phyloP scores from a whole-genome alignment of 2,113 vertebrate species.

The Stictonetta naevosa region DNA sequence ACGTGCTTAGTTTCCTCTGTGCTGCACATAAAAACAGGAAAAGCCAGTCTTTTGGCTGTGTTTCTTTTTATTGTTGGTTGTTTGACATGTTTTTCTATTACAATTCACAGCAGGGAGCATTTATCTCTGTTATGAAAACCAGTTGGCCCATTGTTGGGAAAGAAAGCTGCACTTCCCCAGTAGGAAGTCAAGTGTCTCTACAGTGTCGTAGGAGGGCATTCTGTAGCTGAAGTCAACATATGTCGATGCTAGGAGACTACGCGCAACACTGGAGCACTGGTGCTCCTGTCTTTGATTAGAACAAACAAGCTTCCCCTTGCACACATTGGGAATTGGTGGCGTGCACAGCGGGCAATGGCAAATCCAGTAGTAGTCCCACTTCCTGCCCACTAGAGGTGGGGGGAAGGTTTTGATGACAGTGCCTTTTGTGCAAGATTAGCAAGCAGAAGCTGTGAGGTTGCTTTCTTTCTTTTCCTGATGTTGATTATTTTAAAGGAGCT shows the following conservation, averaged over 20 bases:
- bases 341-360: not conserved
- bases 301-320: not conserved
- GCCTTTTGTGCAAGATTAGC: not conserved
- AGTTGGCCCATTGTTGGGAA: constrained; percentile 64
- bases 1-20: constrained; percentile 47
- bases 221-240: not conserved
- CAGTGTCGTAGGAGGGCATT: not conserved
- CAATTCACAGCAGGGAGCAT: constrained; percentile 62
- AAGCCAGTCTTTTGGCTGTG: constrained; percentile 50
- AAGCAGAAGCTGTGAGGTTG: not conserved
- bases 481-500: not conserved
- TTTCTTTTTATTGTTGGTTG: constrained; percentile 63
- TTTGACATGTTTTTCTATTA: constrained; percentile 72
- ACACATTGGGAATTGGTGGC: fast-evolving
- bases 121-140: constrained; percentile 66
- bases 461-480: not conserved
- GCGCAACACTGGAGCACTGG: not conserved
- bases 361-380: not conserved
- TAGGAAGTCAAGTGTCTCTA: constrained; percentile 63
- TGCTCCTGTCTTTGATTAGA: not conserved
- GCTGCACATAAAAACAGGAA: constrained; percentile 66
- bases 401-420: not conserved
- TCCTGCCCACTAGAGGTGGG: not conserved
- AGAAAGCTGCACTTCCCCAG: constrained; percentile 50
- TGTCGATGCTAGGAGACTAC: not conserved